A percentile compares a stretch with the other conserved stretches of the same genome.
Evolutionary conservation across 2,888 invertebrate species (phyloP).

Genomic region (Acanthococcus lagerstroemiae): DNA sequence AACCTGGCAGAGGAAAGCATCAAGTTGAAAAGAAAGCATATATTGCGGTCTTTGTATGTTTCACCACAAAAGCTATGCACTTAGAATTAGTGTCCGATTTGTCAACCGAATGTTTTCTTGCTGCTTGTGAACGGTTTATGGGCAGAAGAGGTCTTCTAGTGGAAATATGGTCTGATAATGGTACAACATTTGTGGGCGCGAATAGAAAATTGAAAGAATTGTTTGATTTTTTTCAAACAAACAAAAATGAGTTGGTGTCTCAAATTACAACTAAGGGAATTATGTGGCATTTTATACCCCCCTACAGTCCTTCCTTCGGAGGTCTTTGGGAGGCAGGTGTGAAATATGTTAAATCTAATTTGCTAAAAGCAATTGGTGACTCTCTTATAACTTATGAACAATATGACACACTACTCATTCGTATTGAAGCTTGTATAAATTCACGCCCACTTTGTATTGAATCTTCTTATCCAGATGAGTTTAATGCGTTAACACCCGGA

Average conservation of each 20-base stretch:
- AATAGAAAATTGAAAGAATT: conserved; percentile 36
- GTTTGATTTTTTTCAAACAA: not conserved
- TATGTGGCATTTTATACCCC: conserved; percentile 37
- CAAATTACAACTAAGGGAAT: not conserved
- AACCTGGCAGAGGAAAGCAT: not conserved
- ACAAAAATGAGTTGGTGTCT: not conserved
- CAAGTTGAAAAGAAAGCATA: conserved; percentile 33
- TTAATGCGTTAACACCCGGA: conserved; percentile 35
- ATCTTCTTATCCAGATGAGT: conserved; percentile 34
- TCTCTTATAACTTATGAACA: conserved; percentile 37
- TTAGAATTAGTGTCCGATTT: conserved; percentile 39
- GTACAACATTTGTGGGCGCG: conserved; percentile 40
- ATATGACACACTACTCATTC: conserved; percentile 34
- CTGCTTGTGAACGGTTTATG: conserved; percentile 39
- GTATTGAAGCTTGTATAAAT: conserved; percentile 35
- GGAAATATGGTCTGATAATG: conserved; percentile 39
- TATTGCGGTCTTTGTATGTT: conserved; percentile 38
- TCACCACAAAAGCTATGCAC: conserved; percentile 39
- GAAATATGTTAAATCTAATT: conserved; percentile 38
- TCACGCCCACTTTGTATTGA: conserved; percentile 33
- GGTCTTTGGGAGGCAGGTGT: conserved; percentile 39
- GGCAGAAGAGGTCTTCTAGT: conserved; percentile 37
- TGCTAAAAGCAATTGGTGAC: conserved; percentile 35
- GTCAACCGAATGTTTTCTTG: conserved; percentile 39
- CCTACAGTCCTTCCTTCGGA: conserved; percentile 37